phyloP scores from a whole-genome alignment of 64 coral and sea anemone species.

The Acropora yongei region DNA sequence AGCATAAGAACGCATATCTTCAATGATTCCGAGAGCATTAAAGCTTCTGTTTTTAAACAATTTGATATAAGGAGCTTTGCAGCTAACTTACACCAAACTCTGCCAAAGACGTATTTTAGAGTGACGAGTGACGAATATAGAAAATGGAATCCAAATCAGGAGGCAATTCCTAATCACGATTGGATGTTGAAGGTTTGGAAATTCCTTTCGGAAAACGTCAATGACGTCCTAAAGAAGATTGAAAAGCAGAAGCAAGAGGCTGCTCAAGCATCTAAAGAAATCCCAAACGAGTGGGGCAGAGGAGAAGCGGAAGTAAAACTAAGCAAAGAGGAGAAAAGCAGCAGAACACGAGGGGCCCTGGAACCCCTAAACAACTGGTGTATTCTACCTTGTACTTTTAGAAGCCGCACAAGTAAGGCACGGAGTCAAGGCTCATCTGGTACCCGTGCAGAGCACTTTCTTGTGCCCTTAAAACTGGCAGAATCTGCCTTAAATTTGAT shows the following conservation, averaged over 20 bases:
- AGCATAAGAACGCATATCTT: slow-evolving; percentile 17
- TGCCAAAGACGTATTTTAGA: slow-evolving; percentile 4
- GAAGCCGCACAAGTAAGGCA: not conserved
- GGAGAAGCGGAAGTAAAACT: not conserved
- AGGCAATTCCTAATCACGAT: slow-evolving; percentile 11
- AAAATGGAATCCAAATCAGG: slow-evolving; percentile 22
- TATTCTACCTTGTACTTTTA: slow-evolving; percentile 50
- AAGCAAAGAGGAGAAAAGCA: not conserved
- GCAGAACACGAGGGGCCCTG: not conserved
- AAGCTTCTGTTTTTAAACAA: slow-evolving; percentile 31
- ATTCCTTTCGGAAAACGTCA: slow-evolving; percentile 18
- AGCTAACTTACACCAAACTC: not conserved
- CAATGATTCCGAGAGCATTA: not conserved
- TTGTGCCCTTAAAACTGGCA: slow-evolving; percentile 40
- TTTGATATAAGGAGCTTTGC: slow-evolving; percentile 56
- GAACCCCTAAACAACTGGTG: slow-evolving; percentile 42
- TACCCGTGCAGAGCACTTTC: not conserved
- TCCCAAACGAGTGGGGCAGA: not conserved
- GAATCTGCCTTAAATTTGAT: slow-evolving; percentile 34
- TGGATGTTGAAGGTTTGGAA: slow-evolving; percentile 55
- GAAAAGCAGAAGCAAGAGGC: not conserved
- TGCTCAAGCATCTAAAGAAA: not conserved
- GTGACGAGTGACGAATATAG: not conserved
- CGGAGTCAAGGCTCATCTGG: not conserved
- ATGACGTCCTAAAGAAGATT: not conserved